A percentile compares a stretch with the other conserved stretches of the same genome.
These are phyloP conservation scores for Caenorhabditis macrosperma DNA, from an alignment of 2,888 invertebrate genomes.

Conservation along the genomic window DNA sequence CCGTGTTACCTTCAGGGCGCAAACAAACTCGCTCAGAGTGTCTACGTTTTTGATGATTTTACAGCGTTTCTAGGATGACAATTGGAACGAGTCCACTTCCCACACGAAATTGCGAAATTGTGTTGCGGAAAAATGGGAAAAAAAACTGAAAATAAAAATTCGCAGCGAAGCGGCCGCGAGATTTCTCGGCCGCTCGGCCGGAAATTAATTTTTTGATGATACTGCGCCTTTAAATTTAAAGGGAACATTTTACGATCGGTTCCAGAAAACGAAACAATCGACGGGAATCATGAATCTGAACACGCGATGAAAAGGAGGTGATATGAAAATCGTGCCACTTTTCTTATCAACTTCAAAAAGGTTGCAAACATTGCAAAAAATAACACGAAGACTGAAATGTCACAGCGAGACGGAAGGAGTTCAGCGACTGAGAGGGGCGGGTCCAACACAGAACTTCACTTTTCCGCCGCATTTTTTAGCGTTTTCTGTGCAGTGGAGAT, in stretches of 20 bases:
- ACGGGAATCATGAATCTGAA: slow-evolving; percentile 23
- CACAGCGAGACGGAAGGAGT: background rate
- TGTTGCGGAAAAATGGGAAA: background rate
- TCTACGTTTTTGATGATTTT: background rate
- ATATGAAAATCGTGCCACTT: slow-evolving; percentile 53
- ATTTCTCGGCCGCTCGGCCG: slow-evolving; percentile 18
- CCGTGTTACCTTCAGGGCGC: slow-evolving; percentile 39
- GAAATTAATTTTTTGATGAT: background rate
- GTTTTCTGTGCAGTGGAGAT: slow-evolving; percentile 35
- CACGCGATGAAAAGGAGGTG: slow-evolving; percentile 41
- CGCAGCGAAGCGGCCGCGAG: slow-evolving; percentile 4
- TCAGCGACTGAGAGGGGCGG: slow-evolving; percentile 1
- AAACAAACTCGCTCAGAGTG: slow-evolving; percentile 21
- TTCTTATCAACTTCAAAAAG: slow-evolving; percentile 36
- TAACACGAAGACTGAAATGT: slow-evolving; percentile 8
- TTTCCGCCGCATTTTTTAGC: slow-evolving; percentile 4
- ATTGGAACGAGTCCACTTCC: background rate
- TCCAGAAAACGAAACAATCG: too few relatives aligned
- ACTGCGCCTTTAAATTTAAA: slow-evolving; percentile 16
- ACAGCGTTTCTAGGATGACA: background rate
- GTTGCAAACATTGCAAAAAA: slow-evolving; percentile 42
- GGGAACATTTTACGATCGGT: too few relatives aligned
- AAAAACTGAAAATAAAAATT: slow-evolving; percentile 9
- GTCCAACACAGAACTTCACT: slow-evolving; percentile 21
- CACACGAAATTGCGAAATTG: background rate